Base-by-base conservation (phyloP, 1,140 invertebrate species). In the Bombus pyrosoma region DNA sequence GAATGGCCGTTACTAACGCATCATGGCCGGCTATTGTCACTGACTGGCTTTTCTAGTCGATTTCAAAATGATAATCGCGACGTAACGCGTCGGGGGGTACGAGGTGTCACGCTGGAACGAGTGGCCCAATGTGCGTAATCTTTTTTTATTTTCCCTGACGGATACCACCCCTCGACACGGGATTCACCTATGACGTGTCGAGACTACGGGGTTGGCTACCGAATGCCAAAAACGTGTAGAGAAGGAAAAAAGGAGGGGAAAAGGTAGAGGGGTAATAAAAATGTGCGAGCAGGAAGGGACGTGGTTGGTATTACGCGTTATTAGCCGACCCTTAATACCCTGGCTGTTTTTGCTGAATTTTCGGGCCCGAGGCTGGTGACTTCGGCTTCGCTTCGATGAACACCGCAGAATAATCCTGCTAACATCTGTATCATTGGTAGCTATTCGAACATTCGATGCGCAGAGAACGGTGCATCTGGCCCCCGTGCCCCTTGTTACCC, bases 371-470 rank as follows among this genome's bases (percentile, higher is more conserved):
- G 81, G 71, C 41, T 83, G 80, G 66, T 91, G 89, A 91, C 89
- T 90, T 71, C 89, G 64, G 76, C 32, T 47, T n/a, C 89, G 83
- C 74, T 86, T 72, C 86, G 85, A 43, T 84, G 89, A 90, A n/a
- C 89, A 90, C 71, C 47, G 32, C 59, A 13, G 41, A 59, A 39
- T 83, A 53, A 88, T 88, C 43, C 76, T 34, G 87, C 79, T 94
- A 94, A 94, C 94, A 94, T 94, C 93, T 94, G 94, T 94, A 94
- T 94, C 94, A 94, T 93, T 89, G 87, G 34, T 73, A 77, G 34
- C 88, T 86, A 91, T 93, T 93, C 84, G 89, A 41, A 39, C 75
- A 92, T 92, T 92, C 87, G 88, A 92, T 73, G 81, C 81, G 76
- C 77, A 43, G 57, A 22, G 37, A 66, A 8, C 39, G 43, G 57